phyloP scores from a whole-genome alignment of 2,888 invertebrate species.

The Ommatoiulus sabulosus region DNA sequence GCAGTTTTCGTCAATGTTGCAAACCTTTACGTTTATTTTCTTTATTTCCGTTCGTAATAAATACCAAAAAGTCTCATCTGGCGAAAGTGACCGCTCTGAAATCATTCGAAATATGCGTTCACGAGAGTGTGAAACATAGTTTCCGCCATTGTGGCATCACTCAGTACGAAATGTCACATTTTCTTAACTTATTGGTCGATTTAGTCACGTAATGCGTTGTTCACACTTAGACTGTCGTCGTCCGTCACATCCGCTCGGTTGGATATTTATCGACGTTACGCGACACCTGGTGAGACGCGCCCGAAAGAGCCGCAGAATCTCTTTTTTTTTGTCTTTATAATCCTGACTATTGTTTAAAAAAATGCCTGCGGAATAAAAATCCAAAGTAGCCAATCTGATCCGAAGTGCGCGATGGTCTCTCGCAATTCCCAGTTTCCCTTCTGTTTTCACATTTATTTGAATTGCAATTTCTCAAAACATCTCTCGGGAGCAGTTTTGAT shows the following conservation, averaged over 20 bases:
- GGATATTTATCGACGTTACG: background rate
- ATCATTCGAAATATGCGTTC: background rate
- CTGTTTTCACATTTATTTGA: conserved; percentile 38
- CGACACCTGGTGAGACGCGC: background rate
- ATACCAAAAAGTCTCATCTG: background rate
- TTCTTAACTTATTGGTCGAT: conserved; percentile 30
- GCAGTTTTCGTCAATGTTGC: no score
- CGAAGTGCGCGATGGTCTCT: background rate
- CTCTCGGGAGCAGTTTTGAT: conserved; percentile 27
- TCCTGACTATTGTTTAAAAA: background rate
- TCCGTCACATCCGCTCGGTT: background rate
- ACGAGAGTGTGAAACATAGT: background rate
- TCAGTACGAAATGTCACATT: background rate
- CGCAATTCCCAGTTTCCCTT: conserved; percentile 6
- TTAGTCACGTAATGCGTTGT: conserved; percentile 6
- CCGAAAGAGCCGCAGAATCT: background rate
- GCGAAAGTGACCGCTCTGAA: background rate
- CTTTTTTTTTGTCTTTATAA: background rate
- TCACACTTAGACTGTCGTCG: conserved; percentile 21
- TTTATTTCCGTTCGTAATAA: no score
- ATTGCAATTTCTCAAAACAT: conserved; percentile 29
- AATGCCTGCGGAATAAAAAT: background rate
- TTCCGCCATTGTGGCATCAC: background rate
- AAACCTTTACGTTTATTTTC: no score
- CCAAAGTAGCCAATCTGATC: conserved; percentile 37